phyloP scores from a whole-genome alignment of 2,113 vertebrate species.

The Zosterops hypoxanthus region DNA sequence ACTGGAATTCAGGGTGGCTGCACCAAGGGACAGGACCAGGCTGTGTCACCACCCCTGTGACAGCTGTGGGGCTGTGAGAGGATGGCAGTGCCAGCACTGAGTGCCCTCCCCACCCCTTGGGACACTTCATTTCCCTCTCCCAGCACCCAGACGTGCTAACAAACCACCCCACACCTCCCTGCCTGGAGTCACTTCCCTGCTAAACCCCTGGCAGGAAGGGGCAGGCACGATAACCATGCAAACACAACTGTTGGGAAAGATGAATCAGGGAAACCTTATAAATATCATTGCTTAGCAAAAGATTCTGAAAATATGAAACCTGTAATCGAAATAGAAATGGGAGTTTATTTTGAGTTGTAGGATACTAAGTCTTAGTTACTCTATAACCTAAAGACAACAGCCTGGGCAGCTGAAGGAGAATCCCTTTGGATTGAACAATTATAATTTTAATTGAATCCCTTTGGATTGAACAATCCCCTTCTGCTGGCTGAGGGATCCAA shows the following conservation, averaged over 20 bases:
- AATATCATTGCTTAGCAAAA: no score
- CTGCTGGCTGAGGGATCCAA: no score
- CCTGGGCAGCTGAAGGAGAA: no score
- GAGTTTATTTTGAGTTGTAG: no score
- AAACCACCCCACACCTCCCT: neutral
- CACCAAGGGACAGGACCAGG: accelerated
- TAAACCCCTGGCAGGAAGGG: constrained; percentile 44
- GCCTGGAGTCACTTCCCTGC: constrained; percentile 39
- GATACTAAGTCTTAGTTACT: no score
- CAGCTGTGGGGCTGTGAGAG: accelerated
- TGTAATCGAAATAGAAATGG: no score
- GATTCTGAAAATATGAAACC: no score
- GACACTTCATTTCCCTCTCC: neutral
- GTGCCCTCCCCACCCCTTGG: neutral
- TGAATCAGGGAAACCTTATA: no score
- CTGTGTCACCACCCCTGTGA: neutral
- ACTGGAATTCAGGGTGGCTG: accelerated
- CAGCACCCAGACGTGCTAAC: neutral
- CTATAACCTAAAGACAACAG: no score
- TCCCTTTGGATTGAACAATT: no score
- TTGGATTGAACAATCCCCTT: no score
- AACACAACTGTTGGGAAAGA: neutral
- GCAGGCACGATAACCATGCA: constrained; percentile 25
- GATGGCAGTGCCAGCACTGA: neutral
- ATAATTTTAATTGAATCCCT: no score